Base-by-base conservation (phyloP, 2,797 vertebrate genomes). In the Valencia hispanica region DNA sequence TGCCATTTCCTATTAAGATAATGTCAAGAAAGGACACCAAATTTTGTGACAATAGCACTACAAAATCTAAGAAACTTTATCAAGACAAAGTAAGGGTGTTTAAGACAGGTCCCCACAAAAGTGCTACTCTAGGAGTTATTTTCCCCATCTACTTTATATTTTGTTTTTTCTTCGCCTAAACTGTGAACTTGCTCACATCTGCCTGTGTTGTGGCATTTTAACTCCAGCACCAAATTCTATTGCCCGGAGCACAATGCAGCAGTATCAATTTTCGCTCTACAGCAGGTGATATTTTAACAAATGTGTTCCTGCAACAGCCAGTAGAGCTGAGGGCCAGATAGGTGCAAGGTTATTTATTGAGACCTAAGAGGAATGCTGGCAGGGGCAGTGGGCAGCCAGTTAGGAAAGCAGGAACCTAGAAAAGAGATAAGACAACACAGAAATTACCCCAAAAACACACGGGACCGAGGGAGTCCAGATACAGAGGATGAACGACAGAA, bases 281-380 rank as follows among this genome's bases (percentile, higher is more conserved):
- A 94, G 94, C 87, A 93, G 93, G 91, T 93, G 91, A 95, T 96
- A 96, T 96, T 96, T 97, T 95, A 96, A 96, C 92, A 95, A 95
- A 97, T 95, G 95, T 93, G 93, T 95, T 95, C 94, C 94, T 90
- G 87, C 90, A 85, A 84, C 84, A 89, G 87, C 89, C 90, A 84
- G 92, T 79, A 84, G 85, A 85, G 89, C 92, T 94, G 87, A 93
- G 93, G 94, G 94, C 92, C 88, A 85, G 83, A 85, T 86, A 90
- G 87, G 90, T 90, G 80, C 77, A 81, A 84, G 91, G 93, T 97
- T 96, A 96, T 97, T 97, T 97, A 97, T 97, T 91, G 90, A 88
- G 88, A 91, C 89, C 90, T 94, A 85, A 80, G 82, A 93, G 91
- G 90, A 89, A 94, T 95, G 95, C 96, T 96, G 95, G 95, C 96